These are phyloP conservation scores for Formicarius rufipectus DNA, from an alignment of 2,113 vertebrate species.

Conservation along the genomic window DNA sequence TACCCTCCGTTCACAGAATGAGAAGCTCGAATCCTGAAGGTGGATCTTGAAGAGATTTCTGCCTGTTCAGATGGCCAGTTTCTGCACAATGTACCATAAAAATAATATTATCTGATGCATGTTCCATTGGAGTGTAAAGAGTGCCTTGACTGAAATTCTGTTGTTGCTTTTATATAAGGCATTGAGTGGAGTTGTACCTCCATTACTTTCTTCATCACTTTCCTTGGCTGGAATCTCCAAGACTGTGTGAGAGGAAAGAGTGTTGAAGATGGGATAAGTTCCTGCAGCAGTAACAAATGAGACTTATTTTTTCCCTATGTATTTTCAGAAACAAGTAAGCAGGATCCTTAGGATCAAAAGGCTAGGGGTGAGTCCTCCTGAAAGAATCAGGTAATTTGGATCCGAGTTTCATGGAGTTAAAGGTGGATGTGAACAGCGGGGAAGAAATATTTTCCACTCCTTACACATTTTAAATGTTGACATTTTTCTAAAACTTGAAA, in stretches of 20 bases:
- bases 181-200: not conserved
- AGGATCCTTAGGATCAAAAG: not conserved
- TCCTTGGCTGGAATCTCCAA: not conserved
- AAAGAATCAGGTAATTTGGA: not conserved
- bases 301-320: not conserved
- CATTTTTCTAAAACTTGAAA: not conserved
- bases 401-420: not conserved
- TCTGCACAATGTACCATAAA: not conserved
- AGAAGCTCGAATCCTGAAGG: not conserved
- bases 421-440: not conserved
- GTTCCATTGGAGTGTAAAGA: not conserved
- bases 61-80: not conserved
- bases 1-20: not conserved
- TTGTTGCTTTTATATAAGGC: not conserved
- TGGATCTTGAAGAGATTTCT: not conserved
- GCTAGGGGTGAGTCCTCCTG: not conserved
- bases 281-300: not conserved
- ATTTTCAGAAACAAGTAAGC: slow-evolving; percentile 2
- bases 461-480: not conserved
- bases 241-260: not conserved
- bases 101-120: not conserved
- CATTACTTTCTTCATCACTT: not conserved
- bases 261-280: not conserved
- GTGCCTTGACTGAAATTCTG: not conserved
- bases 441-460: not conserved